Base-by-base conservation (phyloP, 2,888 invertebrate species). In the Lasius fuliginosus region DNA sequence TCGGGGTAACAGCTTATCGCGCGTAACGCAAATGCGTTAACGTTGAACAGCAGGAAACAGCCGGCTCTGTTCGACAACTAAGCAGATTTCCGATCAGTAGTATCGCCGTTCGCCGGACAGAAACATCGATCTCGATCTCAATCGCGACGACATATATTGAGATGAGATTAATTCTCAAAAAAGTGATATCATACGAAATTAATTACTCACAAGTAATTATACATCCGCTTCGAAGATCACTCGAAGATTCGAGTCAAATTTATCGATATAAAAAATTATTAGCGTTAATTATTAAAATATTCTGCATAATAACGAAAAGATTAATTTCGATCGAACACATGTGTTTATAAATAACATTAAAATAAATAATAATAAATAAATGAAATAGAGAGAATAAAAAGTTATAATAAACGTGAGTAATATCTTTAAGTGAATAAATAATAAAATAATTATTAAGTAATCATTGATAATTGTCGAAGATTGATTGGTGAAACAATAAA, bases 11-110 rank as follows among this genome's bases (percentile, higher is more conserved):
- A 68, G 71, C 67, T 85, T 85, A 85, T 40, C 85, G 85, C 60
- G 69, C 68, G 33, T 85, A 85, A 77, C 83, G 88, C 88, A 86
- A 86, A 87, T 86, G 88, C 86, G 8, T 87, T 87, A 88, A 84
- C 56, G 85, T 65, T 75, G 89, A 88, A 89, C 84, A 88, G 88
- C 91, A 91, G 91, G 91, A 91, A 91, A 87, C 85, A 36, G 86
- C 82, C 84, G 85, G 71, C 91, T 88, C 88, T 91, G 85, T 86
- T 84, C 58, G 85, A 81, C 65, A 79, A 83, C 77, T 68, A 73
- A 60, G 27, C 36, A 46, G 23, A 82, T 79, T 83, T 87, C n/a
- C 85, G 84, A 81, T 75, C 86, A 90, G 87, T 90, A 81, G 85
- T 82, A 83, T 83, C 85, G 83, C 53, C 81, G 81, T 74, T 84